Percentiles rank a stretch among this genome's conserved stretches.
These are phyloP conservation scores for Acrobasis suavella DNA, from an alignment of 2,888 invertebrate species.

Conservation along the genomic window DNA sequence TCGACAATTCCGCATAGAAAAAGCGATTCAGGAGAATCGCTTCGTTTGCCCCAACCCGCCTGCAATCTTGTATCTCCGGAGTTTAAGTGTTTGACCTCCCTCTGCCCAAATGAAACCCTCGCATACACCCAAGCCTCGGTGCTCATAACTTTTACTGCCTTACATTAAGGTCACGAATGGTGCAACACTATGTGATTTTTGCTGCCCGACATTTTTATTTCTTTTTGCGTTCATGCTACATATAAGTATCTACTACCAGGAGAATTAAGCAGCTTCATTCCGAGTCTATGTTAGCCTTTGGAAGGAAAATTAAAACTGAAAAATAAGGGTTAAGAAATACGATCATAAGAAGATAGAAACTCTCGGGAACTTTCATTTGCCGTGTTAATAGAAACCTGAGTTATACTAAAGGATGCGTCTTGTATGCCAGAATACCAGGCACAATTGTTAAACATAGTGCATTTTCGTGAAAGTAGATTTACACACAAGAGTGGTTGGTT, in stretches of 20 bases:
- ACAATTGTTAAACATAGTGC: too few species aligned
- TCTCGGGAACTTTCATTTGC: too few species aligned
- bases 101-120: constrained; percentile 72
- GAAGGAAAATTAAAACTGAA: constrained; percentile 42
- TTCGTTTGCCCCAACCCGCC: constrained; percentile 73
- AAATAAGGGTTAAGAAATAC: too few species aligned
- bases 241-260: constrained; percentile 45
- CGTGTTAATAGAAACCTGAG: too few species aligned
- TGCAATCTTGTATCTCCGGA: constrained; percentile 76
- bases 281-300: constrained; percentile 57
- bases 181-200: constrained; percentile 44
- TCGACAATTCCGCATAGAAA: constrained; percentile 38
- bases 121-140: constrained; percentile 52
- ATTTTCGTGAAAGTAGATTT: too few species aligned
- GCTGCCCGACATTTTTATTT: constrained; percentile 68
- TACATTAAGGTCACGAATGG: constrained; percentile 48
- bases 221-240: constrained; percentile 65
- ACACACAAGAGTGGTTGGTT: too few species aligned
- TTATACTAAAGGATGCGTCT: too few species aligned
- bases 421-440: too few species aligned
- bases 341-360: too few species aligned
- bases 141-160: constrained; percentile 46
- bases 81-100: constrained; percentile 77
- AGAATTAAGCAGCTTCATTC: constrained; percentile 72
- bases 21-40: constrained; percentile 72